Evolutionary conservation across 2,888 invertebrate genomes (phyloP).

Genomic region (Odontomyia ornata): DNA sequence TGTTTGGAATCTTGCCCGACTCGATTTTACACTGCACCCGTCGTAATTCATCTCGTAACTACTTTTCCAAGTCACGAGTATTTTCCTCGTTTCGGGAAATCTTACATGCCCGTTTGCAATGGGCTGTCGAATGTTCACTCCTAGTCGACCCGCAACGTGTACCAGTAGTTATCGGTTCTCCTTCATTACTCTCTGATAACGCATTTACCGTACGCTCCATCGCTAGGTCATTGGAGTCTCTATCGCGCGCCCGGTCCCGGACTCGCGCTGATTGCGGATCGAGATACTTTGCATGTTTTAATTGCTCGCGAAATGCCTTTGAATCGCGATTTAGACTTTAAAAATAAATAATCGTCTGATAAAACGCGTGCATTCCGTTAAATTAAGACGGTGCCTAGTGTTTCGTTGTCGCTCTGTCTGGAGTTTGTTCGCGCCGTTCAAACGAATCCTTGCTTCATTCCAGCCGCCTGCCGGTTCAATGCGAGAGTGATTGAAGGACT

Average conservation of each 20-base stretch:
- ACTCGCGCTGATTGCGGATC: neutral
- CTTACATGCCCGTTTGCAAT: neutral
- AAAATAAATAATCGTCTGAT: neutral
- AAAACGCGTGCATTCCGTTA: neutral
- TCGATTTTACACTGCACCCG: neutral
- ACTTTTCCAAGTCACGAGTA: neutral
- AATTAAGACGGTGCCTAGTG: neutral
- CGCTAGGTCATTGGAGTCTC: neutral
- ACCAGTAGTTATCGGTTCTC: neutral
- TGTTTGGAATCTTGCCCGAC: too few species aligned
- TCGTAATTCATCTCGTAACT: neutral
- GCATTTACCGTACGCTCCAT: neutral
- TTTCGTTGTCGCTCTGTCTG: neutral
- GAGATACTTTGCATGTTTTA: neutral
- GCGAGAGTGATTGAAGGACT: neutral
- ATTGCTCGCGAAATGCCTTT: conserved; percentile 9
- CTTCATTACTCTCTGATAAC: neutral
- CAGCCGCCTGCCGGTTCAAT: neutral
- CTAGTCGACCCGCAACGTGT: too few species aligned
- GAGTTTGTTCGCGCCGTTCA: neutral
- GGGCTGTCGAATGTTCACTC: neutral
- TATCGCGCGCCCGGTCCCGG: neutral
- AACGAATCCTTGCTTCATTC: neutral
- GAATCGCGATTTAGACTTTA: neutral
- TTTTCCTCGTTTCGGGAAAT: neutral